Conservation (phyloP, 2,888 invertebrate genomes). For the Neocrepidodera transversa region DNA sequence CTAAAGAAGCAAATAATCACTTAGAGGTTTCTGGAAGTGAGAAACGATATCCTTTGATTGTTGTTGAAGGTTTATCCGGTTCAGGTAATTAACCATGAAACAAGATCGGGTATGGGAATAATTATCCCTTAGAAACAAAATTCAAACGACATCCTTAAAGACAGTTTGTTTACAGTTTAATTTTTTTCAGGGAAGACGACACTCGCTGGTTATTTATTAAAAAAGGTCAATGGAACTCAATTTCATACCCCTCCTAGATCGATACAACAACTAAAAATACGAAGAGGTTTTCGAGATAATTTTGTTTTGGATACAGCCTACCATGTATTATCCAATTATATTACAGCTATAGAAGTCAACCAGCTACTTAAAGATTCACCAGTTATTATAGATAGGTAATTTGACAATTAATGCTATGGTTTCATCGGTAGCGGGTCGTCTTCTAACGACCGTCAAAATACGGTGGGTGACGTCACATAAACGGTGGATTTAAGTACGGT, state of each 20-base stretch:
- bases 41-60: conserved; percentile 57
- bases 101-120: background rate
- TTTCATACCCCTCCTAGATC: conserved; percentile 58
- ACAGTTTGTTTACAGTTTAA: background rate
- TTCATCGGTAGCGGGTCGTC: background rate
- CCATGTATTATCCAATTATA: conserved; percentile 61
- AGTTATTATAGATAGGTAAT: conserved; percentile 60
- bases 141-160: background rate
- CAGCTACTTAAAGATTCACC: conserved; percentile 50
- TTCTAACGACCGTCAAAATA: background rate
- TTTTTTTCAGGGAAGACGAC: conserved; percentile 58
- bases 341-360: conserved; percentile 57
- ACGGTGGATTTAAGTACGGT: background rate
- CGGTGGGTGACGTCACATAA: no score
- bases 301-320: conserved; percentile 55
- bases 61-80: conserved; percentile 62
- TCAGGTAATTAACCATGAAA: no score
- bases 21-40: conserved; percentile 17
- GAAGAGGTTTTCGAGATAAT: conserved; percentile 54
- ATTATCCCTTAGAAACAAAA: background rate
- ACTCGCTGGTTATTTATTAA: conserved; percentile 52
- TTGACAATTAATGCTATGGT: background rate
- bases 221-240: conserved; percentile 50
- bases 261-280: conserved; percentile 47
- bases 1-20: conserved; percentile 33